Evolutionary conservation across 2,888 invertebrate species (phyloP), one percentile per base, ranked within the genome.

Genomic region (Philereme vetulata): DNA sequence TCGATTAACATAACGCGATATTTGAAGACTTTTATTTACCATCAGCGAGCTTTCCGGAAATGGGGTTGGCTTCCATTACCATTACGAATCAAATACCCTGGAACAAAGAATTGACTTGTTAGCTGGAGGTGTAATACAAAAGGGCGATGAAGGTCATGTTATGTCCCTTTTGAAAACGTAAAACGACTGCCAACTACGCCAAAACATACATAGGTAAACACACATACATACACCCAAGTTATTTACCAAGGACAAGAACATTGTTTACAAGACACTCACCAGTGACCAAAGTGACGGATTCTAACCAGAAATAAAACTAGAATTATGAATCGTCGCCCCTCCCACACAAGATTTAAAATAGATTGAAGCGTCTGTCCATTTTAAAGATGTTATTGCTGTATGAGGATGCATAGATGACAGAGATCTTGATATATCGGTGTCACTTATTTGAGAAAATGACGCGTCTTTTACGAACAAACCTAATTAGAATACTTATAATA

Each of bases 51-150:
- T 90, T 88, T 64, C 85, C 89, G 67, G 86, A 72, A 63, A 90
- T 86, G 38, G 90, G 86, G 72, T 90, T 85, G 46, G 90, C 88
- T 82, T 90, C 91, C 85, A 90, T 88, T 77, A 91, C 91, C 91
- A 91, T 91, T 65, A 70, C 80, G 80, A 76, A 64, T 72, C 62
- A 75, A 69, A 65, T 66, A 78, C 72, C 80, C 90, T 90, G 83
- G 40, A 86, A 88, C 79, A 79, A 71, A 65, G 63, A 71, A 43
- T 44, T 6, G 33, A 48, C 33, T 48, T 52, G 60, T 62, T 46
- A 64, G 50, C 44, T 54, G 51, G 34, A 47, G 32, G 8, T 50
- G 38, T 38, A 46, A 44, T 44, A 36, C 36, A 40, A 47, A 48
- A 32, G 10, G 42, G 11, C 48, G 48, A 48, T 34, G 34, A 46